These are phyloP conservation scores for Sandelia bainsii DNA, from an alignment of 2,797 vertebrate species.

Conservation along the genomic window DNA sequence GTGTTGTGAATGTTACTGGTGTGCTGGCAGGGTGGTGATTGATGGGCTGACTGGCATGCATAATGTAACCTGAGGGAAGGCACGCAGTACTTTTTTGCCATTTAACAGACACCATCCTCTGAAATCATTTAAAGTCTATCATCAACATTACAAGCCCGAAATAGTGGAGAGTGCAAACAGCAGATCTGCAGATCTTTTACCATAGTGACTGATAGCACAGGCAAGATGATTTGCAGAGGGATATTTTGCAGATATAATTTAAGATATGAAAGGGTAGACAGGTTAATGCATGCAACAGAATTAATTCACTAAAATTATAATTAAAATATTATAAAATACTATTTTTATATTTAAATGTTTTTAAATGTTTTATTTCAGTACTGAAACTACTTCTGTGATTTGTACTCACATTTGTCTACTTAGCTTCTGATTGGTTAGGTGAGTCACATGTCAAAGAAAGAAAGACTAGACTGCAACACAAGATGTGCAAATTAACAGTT, in stretches of 20 bases:
- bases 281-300: background rate
- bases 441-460: conserved; percentile 14
- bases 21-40: conserved; percentile 27
- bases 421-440: background rate
- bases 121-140: conserved; percentile 6
- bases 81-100: conserved; percentile 2
- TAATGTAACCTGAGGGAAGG: conserved; percentile 23
- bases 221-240: background rate
- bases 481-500: too few relatives aligned
- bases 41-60: conserved; percentile 33
- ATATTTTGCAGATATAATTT: background rate
- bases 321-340: too few relatives aligned
- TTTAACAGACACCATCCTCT: conserved; percentile 21
- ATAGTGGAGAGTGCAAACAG: background rate
- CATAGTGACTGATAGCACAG: background rate
- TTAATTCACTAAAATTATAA: background rate
- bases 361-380: background rate
- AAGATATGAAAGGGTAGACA: too few relatives aligned
- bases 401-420: background rate
- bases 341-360: background rate
- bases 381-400: background rate
- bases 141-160: background rate
- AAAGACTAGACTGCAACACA: too few relatives aligned
- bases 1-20: conserved; percentile 19
- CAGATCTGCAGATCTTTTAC: background rate